A percentile compares a stretch with the other conserved stretches of the same genome.
Evolutionary conservation across 1,140 invertebrate genomes (phyloP).

Genomic region (Amyelois transitella): DNA sequence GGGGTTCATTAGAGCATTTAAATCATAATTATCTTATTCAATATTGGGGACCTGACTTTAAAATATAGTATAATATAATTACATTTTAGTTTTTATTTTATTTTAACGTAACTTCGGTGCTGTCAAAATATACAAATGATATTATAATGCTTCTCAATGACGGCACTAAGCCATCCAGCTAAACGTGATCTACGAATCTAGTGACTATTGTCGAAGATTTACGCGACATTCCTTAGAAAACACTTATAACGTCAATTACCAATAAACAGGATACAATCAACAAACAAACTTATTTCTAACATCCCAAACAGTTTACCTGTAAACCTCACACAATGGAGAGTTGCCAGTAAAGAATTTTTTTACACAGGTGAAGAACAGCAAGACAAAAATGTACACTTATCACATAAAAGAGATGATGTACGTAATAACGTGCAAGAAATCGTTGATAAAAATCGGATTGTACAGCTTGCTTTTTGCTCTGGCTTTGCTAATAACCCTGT

Average conservation of each 20-base stretch:
- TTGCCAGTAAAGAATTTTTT: neutral
- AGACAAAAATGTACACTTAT: constrained; percentile 30
- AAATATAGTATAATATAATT: neutral
- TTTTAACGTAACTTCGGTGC: neutral
- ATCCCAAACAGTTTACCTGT: neutral
- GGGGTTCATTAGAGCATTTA: neutral
- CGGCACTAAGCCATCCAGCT: too few relatives aligned
- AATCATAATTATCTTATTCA: neutral
- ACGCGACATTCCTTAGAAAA: neutral
- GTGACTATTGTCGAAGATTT: neutral
- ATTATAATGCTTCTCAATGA: too few relatives aligned
- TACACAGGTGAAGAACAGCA: too few relatives aligned
- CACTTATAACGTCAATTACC: neutral
- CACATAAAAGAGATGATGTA: constrained; percentile 46
- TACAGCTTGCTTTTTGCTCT: constrained; percentile 18
- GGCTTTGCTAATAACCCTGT: constrained; percentile 18
- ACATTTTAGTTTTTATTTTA: neutral
- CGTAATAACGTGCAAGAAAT: constrained; percentile 32
- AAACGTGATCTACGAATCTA: neutral
- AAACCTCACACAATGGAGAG: neutral
- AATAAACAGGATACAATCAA: constrained; percentile 3
- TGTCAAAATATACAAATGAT: too few relatives aligned
- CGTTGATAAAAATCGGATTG: constrained; percentile 17
- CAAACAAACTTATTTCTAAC: neutral
- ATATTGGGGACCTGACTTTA: too few relatives aligned